These are phyloP conservation scores for Apogon hyalosoma DNA, from an alignment of 2,797 vertebrate genomes.

Conservation along the genomic window DNA sequence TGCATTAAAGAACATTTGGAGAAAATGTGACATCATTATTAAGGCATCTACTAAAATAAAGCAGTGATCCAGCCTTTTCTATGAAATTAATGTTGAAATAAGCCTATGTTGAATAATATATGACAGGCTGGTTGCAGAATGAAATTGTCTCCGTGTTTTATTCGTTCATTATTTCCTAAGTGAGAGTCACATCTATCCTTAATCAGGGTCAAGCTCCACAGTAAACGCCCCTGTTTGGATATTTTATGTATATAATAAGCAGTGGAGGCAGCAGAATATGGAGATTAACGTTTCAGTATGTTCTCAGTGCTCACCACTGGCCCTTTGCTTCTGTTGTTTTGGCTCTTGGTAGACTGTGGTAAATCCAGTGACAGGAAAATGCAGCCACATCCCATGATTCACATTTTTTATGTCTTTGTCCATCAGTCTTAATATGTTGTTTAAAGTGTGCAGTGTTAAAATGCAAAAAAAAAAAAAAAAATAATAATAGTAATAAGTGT, in stretches of 20 bases:
- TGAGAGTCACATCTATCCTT: conserved; percentile 1
- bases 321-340: not conserved
- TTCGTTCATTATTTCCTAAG: not conserved
- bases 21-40: not conserved
- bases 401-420: not conserved
- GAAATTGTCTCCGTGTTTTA: too few relatives aligned
- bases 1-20: not conserved
- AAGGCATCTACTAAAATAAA: too few relatives aligned
- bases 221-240: conserved; percentile 25
- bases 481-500: too few relatives aligned
- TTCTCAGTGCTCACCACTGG: not conserved
- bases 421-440: not conserved
- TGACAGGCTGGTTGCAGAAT: too few relatives aligned
- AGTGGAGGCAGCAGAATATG: conserved; percentile 20
- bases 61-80: too few relatives aligned
- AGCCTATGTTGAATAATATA: too few relatives aligned
- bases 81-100: too few relatives aligned
- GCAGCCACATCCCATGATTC: not conserved
- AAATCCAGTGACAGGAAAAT: not conserved
- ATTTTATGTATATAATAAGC: conserved; percentile 37
- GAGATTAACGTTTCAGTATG: conserved; percentile 3
- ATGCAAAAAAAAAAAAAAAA: too few relatives aligned
- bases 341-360: not conserved
- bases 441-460: not conserved
- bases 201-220: conserved; percentile 7